Percentiles rank a stretch among this genome's conserved stretches.
Conservation (phyloP, 2,888 invertebrate genomes). For the Cantharis nigra region DNA sequence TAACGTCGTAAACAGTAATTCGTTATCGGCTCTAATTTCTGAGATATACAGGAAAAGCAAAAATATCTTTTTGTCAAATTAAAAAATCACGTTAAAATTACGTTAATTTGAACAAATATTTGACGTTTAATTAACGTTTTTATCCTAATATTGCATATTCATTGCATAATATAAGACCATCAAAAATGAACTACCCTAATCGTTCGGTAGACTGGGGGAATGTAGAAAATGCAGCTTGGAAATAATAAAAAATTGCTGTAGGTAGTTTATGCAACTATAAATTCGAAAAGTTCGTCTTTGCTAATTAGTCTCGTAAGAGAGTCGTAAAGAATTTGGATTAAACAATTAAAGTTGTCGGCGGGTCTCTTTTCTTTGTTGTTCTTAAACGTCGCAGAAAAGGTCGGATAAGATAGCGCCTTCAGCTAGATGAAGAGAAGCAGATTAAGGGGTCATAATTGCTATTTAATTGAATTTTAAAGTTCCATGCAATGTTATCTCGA, state of each 20-base stretch:
- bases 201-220: too few species aligned
- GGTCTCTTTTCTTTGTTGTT: slow-evolving; percentile 13
- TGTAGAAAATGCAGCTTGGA: neutral
- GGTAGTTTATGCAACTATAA: neutral
- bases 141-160: too few species aligned
- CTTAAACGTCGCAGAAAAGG: slow-evolving; percentile 7
- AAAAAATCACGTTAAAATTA: too few species aligned
- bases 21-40: too few species aligned
- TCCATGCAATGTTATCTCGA: slow-evolving; percentile 20
- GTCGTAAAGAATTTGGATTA: slow-evolving; percentile 23
- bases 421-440: slow-evolving; percentile 16
- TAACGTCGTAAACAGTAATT: too few species aligned
- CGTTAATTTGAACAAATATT: too few species aligned
- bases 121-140: too few species aligned
- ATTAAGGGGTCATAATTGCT: slow-evolving; percentile 28
- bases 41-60: too few species aligned
- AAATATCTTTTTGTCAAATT: too few species aligned
- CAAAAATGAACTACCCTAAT: too few species aligned
- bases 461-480: slow-evolving; percentile 29
- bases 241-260: neutral
- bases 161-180: too few species aligned
- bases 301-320: slow-evolving; percentile 20
- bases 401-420: slow-evolving; percentile 18
- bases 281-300: slow-evolving; percentile 15
- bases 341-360: slow-evolving; percentile 21